Evolutionary conservation across 2,797 vertebrate species (phyloP), one percentile per base, ranked within the genome.

Genomic region (Agapornis canus): DNA sequence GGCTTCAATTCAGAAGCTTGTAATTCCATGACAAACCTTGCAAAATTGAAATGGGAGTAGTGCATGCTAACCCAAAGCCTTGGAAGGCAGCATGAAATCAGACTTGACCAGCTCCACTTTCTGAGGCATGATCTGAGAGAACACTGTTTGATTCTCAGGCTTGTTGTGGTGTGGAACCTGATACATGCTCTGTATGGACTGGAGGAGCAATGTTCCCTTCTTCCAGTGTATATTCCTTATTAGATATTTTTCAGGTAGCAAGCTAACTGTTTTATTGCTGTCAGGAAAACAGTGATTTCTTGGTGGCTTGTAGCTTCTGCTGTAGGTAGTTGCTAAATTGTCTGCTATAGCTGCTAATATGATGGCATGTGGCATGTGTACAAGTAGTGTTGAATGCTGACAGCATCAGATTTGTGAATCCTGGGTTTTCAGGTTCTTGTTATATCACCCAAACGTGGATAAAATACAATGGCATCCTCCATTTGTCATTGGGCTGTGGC

Each of bases 21-120:
- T 94, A 94, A 96, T 95, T 95, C 91, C 76, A 25, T 96, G 90
- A 92, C 90, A 90, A 86, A 94, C 95, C 81, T 91, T 92, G 77
- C 78, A 89, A 83, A 96, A 94, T 91, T 27, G 17, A 69, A 95
- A 82, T 82, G 14, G 63, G 96, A 85, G 54, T 69, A 80, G 68
- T 82, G 60, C 72, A 5, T 49, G 73, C 90, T 86, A 73, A 96
- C 94, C 96, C 86, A 86, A 71, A 78, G 80, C 89, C 87, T 95
- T 70, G 86, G 81, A 32, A 87, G 86, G 65, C 86, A 95, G 92
- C 61, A 37, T 69, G 72, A 66, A 70, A 91, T 94, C 59, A 43
- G 82, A 68, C 90, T 93, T 86, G 81, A 95, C 94, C 89, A 65
- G 75, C 79, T 81, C 71, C 47, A 18, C 71, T 94, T 93, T 59